These are phyloP conservation scores for Ophion obscuratus DNA, from an alignment of 2,888 invertebrate genomes.

Conservation along the genomic window DNA sequence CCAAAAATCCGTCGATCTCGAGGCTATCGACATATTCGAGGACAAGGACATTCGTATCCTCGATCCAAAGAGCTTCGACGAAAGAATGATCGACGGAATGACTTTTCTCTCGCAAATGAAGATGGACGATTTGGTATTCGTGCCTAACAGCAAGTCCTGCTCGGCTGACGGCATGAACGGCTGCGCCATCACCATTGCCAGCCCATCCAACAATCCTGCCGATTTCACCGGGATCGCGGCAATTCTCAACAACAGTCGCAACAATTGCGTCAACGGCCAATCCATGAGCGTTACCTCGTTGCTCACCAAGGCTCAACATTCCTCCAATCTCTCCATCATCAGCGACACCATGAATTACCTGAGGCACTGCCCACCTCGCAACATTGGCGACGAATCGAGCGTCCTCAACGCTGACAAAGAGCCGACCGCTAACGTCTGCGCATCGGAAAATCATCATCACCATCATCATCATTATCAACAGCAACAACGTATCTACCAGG, in stretches of 20 bases:
- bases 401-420: constrained; percentile 68
- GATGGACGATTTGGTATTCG: constrained; percentile 79
- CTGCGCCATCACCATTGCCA: constrained; percentile 48
- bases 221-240: constrained; percentile 72
- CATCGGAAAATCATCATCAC: constrained; percentile 11
- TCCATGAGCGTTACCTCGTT: constrained; percentile 66
- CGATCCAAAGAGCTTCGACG: constrained; percentile 77
- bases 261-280: constrained; percentile 31
- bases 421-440: background rate
- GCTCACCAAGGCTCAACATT: constrained; percentile 69
- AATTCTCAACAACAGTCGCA: constrained; percentile 59
- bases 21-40: constrained; percentile 77
- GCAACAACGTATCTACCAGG: constrained; percentile 22
- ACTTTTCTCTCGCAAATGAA: constrained; percentile 79
- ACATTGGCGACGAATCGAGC: constrained; percentile 73
- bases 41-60: constrained; percentile 80
- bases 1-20: constrained; percentile 61
- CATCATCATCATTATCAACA: constrained; percentile 10
- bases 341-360: constrained; percentile 75
- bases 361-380: constrained; percentile 70
- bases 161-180: constrained; percentile 26
- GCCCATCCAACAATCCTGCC: constrained; percentile 50
- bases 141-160: constrained; percentile 59
- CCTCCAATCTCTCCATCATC: constrained; percentile 69
- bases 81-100: constrained; percentile 77